phyloP scores from a whole-genome alignment of 2,113 vertebrate species.

The Podiceps cristatus region DNA sequence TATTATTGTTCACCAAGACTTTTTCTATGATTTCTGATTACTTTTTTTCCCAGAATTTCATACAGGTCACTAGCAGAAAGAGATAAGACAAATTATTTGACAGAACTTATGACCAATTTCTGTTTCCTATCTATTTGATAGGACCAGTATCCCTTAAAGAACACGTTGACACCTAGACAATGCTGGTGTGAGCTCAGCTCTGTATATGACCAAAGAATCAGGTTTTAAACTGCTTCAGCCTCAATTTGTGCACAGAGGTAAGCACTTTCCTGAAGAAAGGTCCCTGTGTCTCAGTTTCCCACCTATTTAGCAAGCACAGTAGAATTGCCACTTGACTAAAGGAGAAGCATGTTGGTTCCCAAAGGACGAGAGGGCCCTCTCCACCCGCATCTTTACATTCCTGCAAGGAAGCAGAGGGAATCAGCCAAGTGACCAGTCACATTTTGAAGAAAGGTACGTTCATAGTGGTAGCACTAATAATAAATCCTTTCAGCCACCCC shows the following conservation, averaged over 20 bases:
- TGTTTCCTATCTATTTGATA: neutral
- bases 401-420: neutral
- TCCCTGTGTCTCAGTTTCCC: neutral
- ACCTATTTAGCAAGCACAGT: neutral
- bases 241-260: neutral
- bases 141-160: neutral
- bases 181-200: neutral
- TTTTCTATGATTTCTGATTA: neutral
- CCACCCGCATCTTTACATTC: neutral
- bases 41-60: neutral
- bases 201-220: neutral
- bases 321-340: neutral
- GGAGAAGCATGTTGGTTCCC: neutral
- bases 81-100: neutral
- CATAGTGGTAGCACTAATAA: neutral
- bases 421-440: neutral
- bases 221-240: neutral
- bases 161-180: neutral
- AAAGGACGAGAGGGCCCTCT: neutral
- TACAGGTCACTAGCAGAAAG: neutral
- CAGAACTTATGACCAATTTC: neutral
- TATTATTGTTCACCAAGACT: neutral
- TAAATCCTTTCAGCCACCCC: neutral
- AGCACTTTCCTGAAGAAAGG: neutral
- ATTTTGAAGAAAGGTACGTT: neutral